phyloP scores from a whole-genome alignment of 2,797 vertebrate species.

The Hypotaenidia okinawae region DNA sequence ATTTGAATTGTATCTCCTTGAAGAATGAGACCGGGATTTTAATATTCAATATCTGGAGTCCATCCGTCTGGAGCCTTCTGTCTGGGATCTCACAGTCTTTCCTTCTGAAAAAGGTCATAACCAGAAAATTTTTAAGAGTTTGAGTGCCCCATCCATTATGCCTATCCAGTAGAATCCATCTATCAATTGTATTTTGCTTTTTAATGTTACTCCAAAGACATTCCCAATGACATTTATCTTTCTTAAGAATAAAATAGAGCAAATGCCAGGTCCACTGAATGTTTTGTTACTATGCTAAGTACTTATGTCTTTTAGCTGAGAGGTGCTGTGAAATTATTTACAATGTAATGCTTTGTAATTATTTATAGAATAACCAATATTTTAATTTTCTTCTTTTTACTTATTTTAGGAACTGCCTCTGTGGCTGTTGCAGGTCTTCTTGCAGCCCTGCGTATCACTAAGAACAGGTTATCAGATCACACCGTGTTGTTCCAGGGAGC shows the following conservation, averaged over 20 bases:
- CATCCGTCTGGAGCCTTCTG: neutral
- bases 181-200: neutral
- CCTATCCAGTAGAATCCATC: neutral
- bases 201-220: neutral
- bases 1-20: neutral
- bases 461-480: constrained; percentile 91
- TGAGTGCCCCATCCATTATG: neutral
- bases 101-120: neutral
- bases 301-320: neutral
- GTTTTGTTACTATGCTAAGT: neutral
- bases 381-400: neutral
- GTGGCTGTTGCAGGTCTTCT: constrained; percentile 96
- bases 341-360: neutral
- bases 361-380: neutral
- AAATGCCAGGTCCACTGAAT: neutral
- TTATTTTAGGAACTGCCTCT: constrained; percentile 89
- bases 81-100: neutral
- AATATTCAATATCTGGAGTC: neutral
- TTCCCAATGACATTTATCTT: neutral
- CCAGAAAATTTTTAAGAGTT: neutral
- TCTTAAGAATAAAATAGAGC: neutral
- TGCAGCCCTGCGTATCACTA: constrained; percentile 91
- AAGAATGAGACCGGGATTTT: neutral
- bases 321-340: neutral
- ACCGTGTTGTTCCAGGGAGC: constrained; percentile 96